A percentile compares a stretch with the other conserved stretches of the same genome.
Conservation (phyloP, 1,140 invertebrate species). For the Sycophila sp. region DNA sequence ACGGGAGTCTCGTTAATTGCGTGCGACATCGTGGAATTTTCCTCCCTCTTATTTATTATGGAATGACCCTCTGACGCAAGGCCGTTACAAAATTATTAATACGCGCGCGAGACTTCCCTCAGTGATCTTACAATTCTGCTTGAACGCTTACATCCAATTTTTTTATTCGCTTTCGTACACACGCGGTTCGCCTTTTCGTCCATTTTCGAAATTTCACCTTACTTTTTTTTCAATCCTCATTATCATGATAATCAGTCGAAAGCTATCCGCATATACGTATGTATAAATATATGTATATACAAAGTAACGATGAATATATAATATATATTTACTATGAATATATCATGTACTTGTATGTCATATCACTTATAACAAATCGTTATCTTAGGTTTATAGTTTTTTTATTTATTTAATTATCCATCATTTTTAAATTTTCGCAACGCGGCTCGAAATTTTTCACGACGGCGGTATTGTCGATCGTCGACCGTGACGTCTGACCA, state of each 20-base stretch:
- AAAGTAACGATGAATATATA: conserved; percentile 57
- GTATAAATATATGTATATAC: conserved; percentile 59
- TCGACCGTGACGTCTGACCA: too few relatives aligned
- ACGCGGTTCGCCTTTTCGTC: conserved; percentile 26
- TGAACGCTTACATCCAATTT: conserved; percentile 21
- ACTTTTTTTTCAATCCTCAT: conserved; percentile 43
- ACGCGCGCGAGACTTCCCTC: conserved; percentile 13
- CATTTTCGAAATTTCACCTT: conserved; percentile 33
- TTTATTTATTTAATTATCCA: background rate
- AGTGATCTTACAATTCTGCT: conserved; percentile 5
- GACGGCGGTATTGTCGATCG: too few relatives aligned
- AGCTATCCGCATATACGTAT: conserved; percentile 60
- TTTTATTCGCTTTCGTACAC: background rate
- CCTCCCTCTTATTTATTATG: background rate
- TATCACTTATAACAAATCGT: conserved; percentile 53
- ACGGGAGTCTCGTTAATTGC: conserved; percentile 13
- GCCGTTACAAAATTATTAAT: conserved; percentile 2
- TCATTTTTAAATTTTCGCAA: background rate
- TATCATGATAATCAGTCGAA: conserved; percentile 66
- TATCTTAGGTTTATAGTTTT: conserved; percentile 39
- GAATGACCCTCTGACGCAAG: too few relatives aligned
- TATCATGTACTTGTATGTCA: conserved; percentile 44
- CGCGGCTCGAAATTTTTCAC: too few relatives aligned
- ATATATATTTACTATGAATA: conserved; percentile 54
- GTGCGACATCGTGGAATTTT: too few relatives aligned